Base-by-base conservation (phyloP, 1,140 invertebrate species). In the Diachasma alloeum region DNA sequence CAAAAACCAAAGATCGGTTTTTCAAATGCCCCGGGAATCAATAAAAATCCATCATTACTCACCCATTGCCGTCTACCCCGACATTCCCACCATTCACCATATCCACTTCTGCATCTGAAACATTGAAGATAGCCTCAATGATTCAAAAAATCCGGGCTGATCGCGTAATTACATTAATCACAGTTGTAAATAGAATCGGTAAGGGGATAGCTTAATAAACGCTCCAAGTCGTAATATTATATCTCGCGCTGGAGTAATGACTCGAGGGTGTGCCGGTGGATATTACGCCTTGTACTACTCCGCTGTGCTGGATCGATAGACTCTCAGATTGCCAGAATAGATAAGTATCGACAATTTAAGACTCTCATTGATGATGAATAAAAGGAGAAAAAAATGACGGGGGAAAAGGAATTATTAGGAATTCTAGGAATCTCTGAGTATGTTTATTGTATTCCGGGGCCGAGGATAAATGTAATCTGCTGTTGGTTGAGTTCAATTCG, bases 171-270 rank as follows among this genome's bases (percentile, higher is more conserved):
- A 72, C 70, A 72, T 53, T 72, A 63, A 63, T 63, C 59, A 63
- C 59, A 0, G 59, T 24, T 24, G 68, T 70, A 75, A 75, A 75
- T 70, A 69, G 68, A 70, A 75, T 75, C 66, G 4, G 83, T 83
- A 86, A 87, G 73, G 73, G 59, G 81, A 86, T 82, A 83, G 78
- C 74, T 83, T 85, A 83, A 86, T 84, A 86, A 83, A 80, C 78
- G 78, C 80, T 73, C 56, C 19, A 37, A 80, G 78, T 46, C 75
- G 85, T 86, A 87, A 87, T 86, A 83, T 87, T 85, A 85, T 86
- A 85, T 87, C 82, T 83, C 79, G 80, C 74, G 78, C 82, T 83
- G 86, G 79, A 86, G 80, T 87, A 87, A 87, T 86, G 82, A 85
- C 80, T 37, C 6, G 36, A 83, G 84, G 77, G 78, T 80, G 80